These are phyloP conservation scores for Enteromius fasciolatus DNA, from an alignment of 2,797 vertebrate species.

Conservation along the genomic window DNA sequence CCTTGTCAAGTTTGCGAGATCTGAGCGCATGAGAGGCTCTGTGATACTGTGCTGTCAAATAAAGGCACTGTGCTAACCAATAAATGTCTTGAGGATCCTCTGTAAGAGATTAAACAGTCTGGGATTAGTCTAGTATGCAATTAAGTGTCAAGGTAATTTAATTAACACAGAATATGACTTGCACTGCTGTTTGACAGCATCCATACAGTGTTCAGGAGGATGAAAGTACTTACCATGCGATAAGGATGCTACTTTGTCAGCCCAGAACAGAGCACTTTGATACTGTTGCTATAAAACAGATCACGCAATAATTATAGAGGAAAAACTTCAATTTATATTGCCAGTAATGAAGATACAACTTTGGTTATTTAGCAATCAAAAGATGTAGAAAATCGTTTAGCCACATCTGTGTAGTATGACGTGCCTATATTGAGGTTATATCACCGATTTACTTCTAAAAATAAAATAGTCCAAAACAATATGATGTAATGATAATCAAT, in stretches of 20 bases:
- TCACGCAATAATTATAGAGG: not conserved
- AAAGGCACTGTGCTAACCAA: conserved; percentile 98
- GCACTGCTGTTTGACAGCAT: not conserved
- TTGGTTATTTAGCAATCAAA: not conserved
- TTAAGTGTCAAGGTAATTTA: not conserved
- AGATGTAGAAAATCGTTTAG: not conserved
- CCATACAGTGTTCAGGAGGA: not conserved
- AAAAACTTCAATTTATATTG: not conserved
- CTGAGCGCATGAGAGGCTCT: conserved; percentile 95
- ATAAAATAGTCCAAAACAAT: not conserved
- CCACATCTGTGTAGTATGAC: not conserved
- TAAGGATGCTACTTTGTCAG: conserved; percentile 96
- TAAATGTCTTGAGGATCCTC: conserved; percentile 98
- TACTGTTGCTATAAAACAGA: conserved; percentile 90
- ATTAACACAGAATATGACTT: not conserved
- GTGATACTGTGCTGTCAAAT: conserved; percentile 96
- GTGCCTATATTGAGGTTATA: not conserved
- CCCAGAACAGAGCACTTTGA: conserved; percentile 99
- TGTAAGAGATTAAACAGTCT: conserved; percentile 57
- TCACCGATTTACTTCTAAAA: not conserved
- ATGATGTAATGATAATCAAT: not conserved
- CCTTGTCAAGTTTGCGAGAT: conserved; percentile 95
- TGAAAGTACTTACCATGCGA: conserved; percentile 87
- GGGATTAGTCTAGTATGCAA: not conserved
- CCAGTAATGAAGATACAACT: not conserved